Base-by-base conservation (phyloP, 2,888 invertebrate genomes). In the Elysia crispata region DNA sequence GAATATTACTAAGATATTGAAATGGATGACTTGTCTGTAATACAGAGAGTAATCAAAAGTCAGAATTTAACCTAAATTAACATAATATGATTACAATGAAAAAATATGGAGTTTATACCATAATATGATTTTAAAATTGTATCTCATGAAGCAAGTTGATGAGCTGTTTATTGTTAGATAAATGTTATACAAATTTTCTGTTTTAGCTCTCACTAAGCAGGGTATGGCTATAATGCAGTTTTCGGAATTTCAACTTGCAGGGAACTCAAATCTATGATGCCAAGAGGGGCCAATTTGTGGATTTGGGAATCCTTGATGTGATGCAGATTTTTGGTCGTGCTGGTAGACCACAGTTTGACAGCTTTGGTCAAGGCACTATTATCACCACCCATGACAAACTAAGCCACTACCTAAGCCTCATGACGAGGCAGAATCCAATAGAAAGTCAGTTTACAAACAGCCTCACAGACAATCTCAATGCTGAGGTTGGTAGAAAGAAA, bases 191-290 rank as follows among this genome's bases (percentile, higher is more conserved):
- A n/a, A n/a, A n/a, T n/a, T n/a, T n/a, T n/a, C n/a, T n/a, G n/a
- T n/a, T n/a, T n/a, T n/a, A n/a, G n/a, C n/a, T n/a, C n/a, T n/a
- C n/a, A n/a, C n/a, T n/a, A n/a, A n/a, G n/a, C n/a, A n/a, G n/a
- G n/a, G n/a, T n/a, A n/a, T n/a, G n/a, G n/a, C n/a, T n/a, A n/a
- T n/a, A 41, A 41, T 41, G 11, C 3, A 6, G 11, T 41, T 41
- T 41, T 41, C 3, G 41, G 11, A 41, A 41, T 41, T 41, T 41
- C 3, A 5, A 6, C 20, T 31, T 73, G 41, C 92, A 96, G 96
- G 97, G 98, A 41, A 99, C 99, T 13, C 97, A 98, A 92, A 96
- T 99, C 84, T 99, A 99, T 92, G 98, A 99, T 93, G 96, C 98
- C 31, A 97, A 97, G 86, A 96, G 96, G 89, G 98, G 99, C 1